These are phyloP conservation scores for Siphamia tubifer DNA, from an alignment of 2,113 vertebrate genomes.

Conservation along the genomic window DNA sequence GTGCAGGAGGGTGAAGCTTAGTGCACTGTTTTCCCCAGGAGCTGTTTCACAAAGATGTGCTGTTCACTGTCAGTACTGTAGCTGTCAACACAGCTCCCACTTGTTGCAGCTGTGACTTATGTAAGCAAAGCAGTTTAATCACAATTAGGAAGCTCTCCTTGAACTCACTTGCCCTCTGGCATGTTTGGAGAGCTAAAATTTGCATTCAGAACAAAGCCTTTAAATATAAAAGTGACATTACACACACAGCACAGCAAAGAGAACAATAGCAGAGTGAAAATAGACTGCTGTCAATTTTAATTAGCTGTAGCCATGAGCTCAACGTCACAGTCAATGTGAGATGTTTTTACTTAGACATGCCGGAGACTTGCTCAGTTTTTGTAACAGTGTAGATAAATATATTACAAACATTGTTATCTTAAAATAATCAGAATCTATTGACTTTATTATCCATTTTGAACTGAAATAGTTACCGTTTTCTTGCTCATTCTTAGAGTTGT, in stretches of 20 bases:
- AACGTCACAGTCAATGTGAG: slow-evolving; percentile 5
- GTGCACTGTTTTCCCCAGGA: slow-evolving; percentile 35
- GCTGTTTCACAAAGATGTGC: slow-evolving; percentile 47
- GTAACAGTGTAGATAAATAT: not conserved
- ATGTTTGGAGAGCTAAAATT: slow-evolving; percentile 65
- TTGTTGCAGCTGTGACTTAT: slow-evolving; percentile 62
- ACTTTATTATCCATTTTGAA: slow-evolving; percentile 4
- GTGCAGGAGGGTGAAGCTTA: not conserved
- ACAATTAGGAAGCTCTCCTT: slow-evolving; percentile 71
- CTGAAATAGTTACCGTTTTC: not conserved
- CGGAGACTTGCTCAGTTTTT: slow-evolving; percentile 7
- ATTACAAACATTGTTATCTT: not conserved
- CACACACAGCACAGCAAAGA: slow-evolving; percentile 22
- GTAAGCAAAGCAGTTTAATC: slow-evolving; percentile 61
- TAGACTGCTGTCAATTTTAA: slow-evolving; percentile 27
- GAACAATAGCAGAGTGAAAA: slow-evolving; percentile 39
- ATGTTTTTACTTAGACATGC: slow-evolving; percentile 21
- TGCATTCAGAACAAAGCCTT: slow-evolving; percentile 57
- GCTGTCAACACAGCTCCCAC: slow-evolving; percentile 40
- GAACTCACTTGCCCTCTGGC: slow-evolving; percentile 59
- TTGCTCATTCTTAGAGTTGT: slow-evolving; percentile 1
- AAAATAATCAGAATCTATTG: not conserved
- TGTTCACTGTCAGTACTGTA: slow-evolving; percentile 36
- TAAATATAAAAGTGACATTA: slow-evolving; percentile 48
- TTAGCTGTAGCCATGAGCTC: slow-evolving; percentile 21